These are phyloP conservation scores for Phalera bucephala DNA, from an alignment of 2,888 invertebrate genomes.

Conservation along the genomic window DNA sequence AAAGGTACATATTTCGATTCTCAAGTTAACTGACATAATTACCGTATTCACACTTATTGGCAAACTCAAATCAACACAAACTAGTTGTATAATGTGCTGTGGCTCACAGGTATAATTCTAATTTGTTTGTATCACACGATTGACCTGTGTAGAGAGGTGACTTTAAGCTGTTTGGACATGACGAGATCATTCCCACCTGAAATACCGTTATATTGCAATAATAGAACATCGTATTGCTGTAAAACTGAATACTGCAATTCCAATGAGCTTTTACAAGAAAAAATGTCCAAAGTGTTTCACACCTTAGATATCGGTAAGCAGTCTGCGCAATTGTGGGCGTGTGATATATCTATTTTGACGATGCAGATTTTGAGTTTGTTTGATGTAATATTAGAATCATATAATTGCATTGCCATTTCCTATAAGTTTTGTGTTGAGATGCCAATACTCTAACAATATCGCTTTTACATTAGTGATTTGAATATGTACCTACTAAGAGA, in stretches of 20 bases:
- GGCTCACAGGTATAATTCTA: conserved; percentile 44
- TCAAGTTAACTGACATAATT: conserved; percentile 8
- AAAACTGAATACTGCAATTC: conserved; percentile 72
- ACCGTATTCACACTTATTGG: conserved; percentile 46
- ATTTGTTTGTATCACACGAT: conserved; percentile 62
- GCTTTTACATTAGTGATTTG: conserved; percentile 78
- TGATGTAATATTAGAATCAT: conserved; percentile 72
- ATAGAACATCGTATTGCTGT: conserved; percentile 71
- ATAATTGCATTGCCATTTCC: conserved; percentile 70
- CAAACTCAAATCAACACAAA: conserved; percentile 69
- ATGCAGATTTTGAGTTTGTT: conserved; percentile 75
- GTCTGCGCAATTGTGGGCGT: conserved; percentile 59
- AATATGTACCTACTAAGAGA: conserved; percentile 74
- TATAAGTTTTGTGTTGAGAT: conserved; percentile 79
- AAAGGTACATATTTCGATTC: conserved; percentile 42
- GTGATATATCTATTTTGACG: conserved; percentile 59
- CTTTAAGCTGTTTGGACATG: conserved; percentile 82
- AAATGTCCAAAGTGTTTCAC: conserved; percentile 55
- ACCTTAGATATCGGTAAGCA: conserved; percentile 67
- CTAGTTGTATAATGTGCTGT: conserved; percentile 28
- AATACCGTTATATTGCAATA: conserved; percentile 67
- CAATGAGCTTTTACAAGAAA: conserved; percentile 59
- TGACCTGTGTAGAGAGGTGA: conserved; percentile 70
- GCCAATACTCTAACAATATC: conserved; percentile 76
- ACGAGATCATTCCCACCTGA: conserved; percentile 81